Base-by-base conservation (phyloP, 2,888 invertebrate species). In the Neria commutata region DNA sequence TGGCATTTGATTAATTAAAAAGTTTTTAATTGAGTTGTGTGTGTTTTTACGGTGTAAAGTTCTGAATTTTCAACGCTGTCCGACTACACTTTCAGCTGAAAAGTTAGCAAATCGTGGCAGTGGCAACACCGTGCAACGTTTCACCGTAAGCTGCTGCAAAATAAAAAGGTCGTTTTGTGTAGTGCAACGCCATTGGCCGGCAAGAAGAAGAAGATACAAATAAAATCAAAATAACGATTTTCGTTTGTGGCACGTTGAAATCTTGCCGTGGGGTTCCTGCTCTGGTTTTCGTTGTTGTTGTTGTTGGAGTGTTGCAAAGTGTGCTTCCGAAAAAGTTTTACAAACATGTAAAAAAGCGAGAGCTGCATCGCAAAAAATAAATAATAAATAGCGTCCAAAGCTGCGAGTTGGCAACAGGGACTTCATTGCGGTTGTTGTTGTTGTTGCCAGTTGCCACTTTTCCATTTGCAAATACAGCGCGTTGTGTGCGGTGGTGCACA, bases 1-100 rank as follows among this genome's bases (percentile, higher is more conserved):
- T 52, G 17, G 60, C 49, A 52, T 62, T 62, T 57, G 57, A 60
- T 62, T 57, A 60, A 58, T 57, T 57, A 54, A 53, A 62, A 63
- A 61, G 58, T 61, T 63, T 56, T 17, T 59, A 58, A 58, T 59
- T 63, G 58, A 51, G 50, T 60, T 56, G 46, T 45, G 56, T n/a
- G 34, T 54, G 37, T 56, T 52, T 45, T n/a, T n/a, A n/a, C 53
- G 52, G 51, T 49, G 56, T 34, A 17, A 53, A 50, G 53, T 57
- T 58, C 42, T 45, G 49, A 58, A 55, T 52, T 49, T 50, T 25
- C 24, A 24, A 29, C 48, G n/a, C 37, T 5, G 37, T 37, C 19
- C 29, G 2, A 3, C 24, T 17, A 23, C 51, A n/a, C 45, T 16
- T 5, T n/a, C 21, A 3, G 14, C 3, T 24, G 16, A 5, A 11